Evolutionary conservation across 2,113 vertebrate species (phyloP), one percentile per base, ranked within the genome.

Genomic region (Martes martes): DNA sequence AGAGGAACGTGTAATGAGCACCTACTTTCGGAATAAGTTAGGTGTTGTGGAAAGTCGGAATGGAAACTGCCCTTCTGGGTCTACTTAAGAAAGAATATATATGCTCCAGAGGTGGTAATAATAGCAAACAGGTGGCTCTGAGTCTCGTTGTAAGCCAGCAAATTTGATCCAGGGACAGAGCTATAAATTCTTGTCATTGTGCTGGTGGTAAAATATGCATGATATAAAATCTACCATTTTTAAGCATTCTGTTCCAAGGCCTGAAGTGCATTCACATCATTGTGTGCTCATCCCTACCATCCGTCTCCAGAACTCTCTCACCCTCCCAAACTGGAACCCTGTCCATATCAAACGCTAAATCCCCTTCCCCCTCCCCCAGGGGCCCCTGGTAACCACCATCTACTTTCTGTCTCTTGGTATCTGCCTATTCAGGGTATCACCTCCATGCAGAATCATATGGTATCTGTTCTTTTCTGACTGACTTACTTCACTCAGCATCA

Each of bases 301-400:
- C 4, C 31, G 2, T 57, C 14, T 55, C 76, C 2, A n/a, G 47
- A 69, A 61, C 26, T 33, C 42, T 57, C 69, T 59, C 61, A 67
- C 9, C 31, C 79, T 69, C 50, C 6, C 18, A 18, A 10, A 69
- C n/a, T 23, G 26, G 76, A 76, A 89, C 33, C 39, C 19, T 19
- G 7, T 57, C 21, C 18, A 13, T 19, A 47, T 14, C 63, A 74
- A 92, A 50, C 24, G 55, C 21, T 8, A 26, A 28, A 6, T 52
- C 33, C 24, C 3, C 2, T 10, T 11, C 16, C 50, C 42, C 13
- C 14, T 18, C 28, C 19, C 11, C 36, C 8, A 0, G 13, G 28
- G 9, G 19, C 10, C 2, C 28, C 14, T 8, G 21, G 21, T 4
- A 78, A 4, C 13, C 24, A 45, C 16, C 23, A 2, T 52, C n/a